phyloP scores from a whole-genome alignment of 2,113 vertebrate genomes.

The Canis aureus region DNA sequence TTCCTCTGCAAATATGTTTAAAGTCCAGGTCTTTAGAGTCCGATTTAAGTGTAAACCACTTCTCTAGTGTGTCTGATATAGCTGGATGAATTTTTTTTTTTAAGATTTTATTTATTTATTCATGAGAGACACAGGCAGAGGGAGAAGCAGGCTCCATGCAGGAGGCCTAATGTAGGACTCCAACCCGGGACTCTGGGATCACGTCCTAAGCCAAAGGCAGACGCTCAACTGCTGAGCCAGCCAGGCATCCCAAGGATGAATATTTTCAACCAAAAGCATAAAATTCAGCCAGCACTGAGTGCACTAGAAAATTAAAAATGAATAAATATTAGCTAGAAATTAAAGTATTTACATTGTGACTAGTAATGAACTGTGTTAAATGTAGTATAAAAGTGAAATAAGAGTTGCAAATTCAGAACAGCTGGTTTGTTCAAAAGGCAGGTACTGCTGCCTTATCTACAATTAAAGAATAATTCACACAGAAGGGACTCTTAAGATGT shows the following conservation, averaged over 20 bases:
- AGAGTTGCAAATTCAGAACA: neutral
- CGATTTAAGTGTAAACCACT: neutral
- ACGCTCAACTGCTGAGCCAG: too few species aligned
- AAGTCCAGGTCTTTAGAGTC: neutral
- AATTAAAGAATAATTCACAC: neutral
- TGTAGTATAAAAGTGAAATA: neutral
- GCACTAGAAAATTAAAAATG: slow-evolving; percentile 22
- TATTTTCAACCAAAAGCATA: slow-evolving; percentile 16
- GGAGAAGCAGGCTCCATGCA: too few species aligned
- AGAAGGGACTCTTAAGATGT: neutral
- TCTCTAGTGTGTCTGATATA: neutral
- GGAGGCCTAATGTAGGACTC: too few species aligned
- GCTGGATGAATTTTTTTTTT: neutral
- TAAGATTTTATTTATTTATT: too few species aligned
- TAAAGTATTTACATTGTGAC: neutral
- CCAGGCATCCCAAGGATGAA: neutral
- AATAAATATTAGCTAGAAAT: neutral
- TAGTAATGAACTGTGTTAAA: neutral
- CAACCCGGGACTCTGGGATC: too few species aligned
- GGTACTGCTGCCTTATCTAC: neutral
- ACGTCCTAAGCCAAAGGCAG: too few species aligned
- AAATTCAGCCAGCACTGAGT: neutral
- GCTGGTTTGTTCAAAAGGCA: neutral
- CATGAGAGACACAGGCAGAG: too few species aligned
- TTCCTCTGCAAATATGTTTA: neutral